phyloP scores from a whole-genome alignment of 2,888 invertebrate genomes.

The Zhuqinia jingwanae region DNA sequence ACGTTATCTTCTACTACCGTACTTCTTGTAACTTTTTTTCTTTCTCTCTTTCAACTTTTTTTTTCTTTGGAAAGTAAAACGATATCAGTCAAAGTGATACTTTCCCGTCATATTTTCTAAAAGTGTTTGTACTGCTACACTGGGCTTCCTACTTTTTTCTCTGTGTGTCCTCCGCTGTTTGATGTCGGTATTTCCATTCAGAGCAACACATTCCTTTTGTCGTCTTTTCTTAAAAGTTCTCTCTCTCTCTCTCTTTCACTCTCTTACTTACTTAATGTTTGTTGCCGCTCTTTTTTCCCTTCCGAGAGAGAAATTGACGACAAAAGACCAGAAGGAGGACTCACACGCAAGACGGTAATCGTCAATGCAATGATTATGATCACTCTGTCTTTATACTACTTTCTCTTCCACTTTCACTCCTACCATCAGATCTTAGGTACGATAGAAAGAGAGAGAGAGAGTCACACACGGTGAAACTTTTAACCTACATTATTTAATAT shows the following conservation, averaged over 20 bases:
- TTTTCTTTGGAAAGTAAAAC: conserved; percentile 10
- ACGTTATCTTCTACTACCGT: not conserved
- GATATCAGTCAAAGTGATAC: conserved; percentile 11
- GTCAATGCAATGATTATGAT: conserved; percentile 49
- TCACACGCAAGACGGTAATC: conserved; percentile 34
- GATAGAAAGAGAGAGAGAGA: not conserved
- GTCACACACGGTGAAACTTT: conserved; percentile 42
- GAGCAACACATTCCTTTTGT: conserved; percentile 34
- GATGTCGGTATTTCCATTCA: conserved; percentile 57
- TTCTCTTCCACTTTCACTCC: not conserved
- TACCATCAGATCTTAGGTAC: conserved; percentile 1
- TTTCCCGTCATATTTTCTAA: conserved; percentile 48
- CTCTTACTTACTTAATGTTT: conserved; percentile 18
- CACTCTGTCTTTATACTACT: conserved; percentile 4
- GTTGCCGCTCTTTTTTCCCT: conserved; percentile 5
- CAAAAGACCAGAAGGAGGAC: conserved; percentile 13
- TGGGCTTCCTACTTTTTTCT: not conserved
- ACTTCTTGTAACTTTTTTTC: conserved; percentile 1
- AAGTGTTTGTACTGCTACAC: conserved; percentile 5
- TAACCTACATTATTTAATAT: conserved; percentile 66
- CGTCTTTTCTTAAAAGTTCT: conserved; percentile 17
- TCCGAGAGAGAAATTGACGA: conserved; percentile 12
- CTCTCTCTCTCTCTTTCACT: not conserved
- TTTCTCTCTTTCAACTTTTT: not conserved
- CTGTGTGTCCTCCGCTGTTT: too few species aligned